These are phyloP conservation scores for Monochamus alternatus DNA, from an alignment of 2,888 invertebrate genomes.

Conservation along the genomic window DNA sequence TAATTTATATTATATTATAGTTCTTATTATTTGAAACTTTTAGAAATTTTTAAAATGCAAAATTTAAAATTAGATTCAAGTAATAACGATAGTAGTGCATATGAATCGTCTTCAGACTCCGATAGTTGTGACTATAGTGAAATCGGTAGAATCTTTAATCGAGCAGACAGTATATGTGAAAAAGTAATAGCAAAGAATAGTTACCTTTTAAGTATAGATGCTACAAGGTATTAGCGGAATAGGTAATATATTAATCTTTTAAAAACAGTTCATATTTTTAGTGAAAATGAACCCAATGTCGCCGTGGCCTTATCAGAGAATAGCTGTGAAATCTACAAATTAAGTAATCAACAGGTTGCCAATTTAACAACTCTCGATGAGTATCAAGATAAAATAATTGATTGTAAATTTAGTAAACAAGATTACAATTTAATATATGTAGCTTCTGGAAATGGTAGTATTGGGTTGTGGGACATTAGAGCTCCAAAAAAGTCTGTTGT, in stretches of 20 bases:
- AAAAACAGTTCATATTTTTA: conserved; percentile 55
- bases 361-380: conserved; percentile 69
- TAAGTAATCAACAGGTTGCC: conserved; percentile 68
- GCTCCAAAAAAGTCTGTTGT: conserved; percentile 67
- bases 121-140: conserved; percentile 57
- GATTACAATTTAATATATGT: conserved; percentile 77
- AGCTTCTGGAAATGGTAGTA: conserved; percentile 73
- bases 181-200: conserved; percentile 73
- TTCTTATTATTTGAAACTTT: too few species aligned
- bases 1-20: too few species aligned
- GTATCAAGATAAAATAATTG: conserved; percentile 72
- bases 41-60: conserved; percentile 36
- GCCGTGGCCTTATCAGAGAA: conserved; percentile 72
- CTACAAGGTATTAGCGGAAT: conserved; percentile 71
- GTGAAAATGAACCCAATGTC: conserved; percentile 69
- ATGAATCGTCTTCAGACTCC: conserved; percentile 55
- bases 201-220: conserved; percentile 77
- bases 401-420: conserved; percentile 75
- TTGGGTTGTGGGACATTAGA: conserved; percentile 79
- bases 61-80: conserved; percentile 35
- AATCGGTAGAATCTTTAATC: conserved; percentile 22
- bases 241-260: neutral
- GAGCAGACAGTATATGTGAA: conserved; percentile 67
- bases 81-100: conserved; percentile 60
- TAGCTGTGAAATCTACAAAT: conserved; percentile 71